phyloP scores from a whole-genome alignment of 2,888 invertebrate species.

The Melanostoma mellinum region DNA sequence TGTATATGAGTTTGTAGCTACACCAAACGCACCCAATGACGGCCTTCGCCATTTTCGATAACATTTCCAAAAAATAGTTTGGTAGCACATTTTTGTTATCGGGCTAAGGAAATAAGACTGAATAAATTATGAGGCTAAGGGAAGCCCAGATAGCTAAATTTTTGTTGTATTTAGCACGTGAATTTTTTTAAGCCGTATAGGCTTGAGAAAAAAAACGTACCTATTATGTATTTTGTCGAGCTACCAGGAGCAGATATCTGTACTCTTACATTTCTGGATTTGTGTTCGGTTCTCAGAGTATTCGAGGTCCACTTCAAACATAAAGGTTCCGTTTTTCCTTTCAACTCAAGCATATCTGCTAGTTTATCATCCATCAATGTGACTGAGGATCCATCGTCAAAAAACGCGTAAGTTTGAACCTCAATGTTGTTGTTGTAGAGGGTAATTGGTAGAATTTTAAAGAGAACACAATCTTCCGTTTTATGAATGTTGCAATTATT shows the following conservation, averaged over 20 bases:
- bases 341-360: background rate
- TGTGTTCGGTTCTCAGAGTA: background rate
- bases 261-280: background rate
- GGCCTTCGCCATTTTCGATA: too few relatives aligned
- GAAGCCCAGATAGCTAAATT: too few relatives aligned
- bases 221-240: background rate
- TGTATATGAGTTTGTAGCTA: too few relatives aligned
- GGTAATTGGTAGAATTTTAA: background rate
- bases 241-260: background rate
- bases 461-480: background rate
- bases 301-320: slow-evolving; percentile 14
- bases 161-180: too few relatives aligned
- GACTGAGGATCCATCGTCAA: slow-evolving; percentile 17
- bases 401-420: slow-evolving; percentile 1
- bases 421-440: slow-evolving; percentile 5
- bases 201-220: too few relatives aligned
- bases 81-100: too few relatives aligned
- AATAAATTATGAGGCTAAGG: too few relatives aligned
- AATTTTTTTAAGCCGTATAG: too few relatives aligned
- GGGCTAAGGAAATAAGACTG: too few relatives aligned
- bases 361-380: slow-evolving; percentile 5
- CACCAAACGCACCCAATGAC: too few relatives aligned
- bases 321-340: slow-evolving; percentile 2
- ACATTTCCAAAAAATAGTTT: too few relatives aligned
- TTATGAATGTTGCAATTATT: background rate